These are phyloP conservation scores for Protonemura montana DNA, from an alignment of 2,888 invertebrate genomes.

Conservation along the genomic window DNA sequence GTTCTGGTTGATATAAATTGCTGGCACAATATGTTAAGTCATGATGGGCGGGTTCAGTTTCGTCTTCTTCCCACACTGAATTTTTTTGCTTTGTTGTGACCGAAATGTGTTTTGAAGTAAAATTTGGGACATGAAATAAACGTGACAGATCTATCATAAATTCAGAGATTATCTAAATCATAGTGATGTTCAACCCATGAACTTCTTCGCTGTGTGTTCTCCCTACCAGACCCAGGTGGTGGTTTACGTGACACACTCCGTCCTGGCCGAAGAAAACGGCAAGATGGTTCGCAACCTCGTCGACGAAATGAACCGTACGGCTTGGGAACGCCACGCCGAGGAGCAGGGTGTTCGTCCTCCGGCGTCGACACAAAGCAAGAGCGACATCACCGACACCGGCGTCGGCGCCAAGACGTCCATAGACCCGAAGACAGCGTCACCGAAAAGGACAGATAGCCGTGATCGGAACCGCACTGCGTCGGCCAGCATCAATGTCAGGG, in stretches of 20 bases:
- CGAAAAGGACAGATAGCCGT: constrained; percentile 41
- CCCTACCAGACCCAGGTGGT: constrained; percentile 75
- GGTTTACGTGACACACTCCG: constrained; percentile 83
- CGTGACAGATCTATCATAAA: too few species aligned
- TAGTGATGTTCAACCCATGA: too few species aligned
- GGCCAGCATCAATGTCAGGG: constrained; percentile 42
- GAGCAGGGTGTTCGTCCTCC: constrained; percentile 51
- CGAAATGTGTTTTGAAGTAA: too few species aligned
- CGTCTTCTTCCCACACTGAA: too few species aligned
- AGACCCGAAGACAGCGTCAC: constrained; percentile 32
- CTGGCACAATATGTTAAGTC: too few species aligned
- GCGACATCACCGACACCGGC: constrained; percentile 8
- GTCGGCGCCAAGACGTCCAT: neutral
- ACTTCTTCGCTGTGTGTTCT: neutral
- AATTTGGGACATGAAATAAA: too few species aligned
- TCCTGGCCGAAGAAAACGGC: constrained; percentile 76
- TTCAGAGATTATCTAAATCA: too few species aligned
- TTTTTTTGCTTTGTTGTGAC: too few species aligned
- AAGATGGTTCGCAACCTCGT: constrained; percentile 75
- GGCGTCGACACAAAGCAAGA: neutral
- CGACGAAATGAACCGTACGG: constrained; percentile 73
- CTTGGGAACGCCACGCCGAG: constrained; percentile 72
- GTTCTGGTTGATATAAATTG: too few species aligned
- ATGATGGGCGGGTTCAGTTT: too few species aligned
- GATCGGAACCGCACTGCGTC: constrained; percentile 47